Evolutionary conservation across 2,113 vertebrate species (phyloP).

Genomic region (Stercorarius parasiticus): DNA sequence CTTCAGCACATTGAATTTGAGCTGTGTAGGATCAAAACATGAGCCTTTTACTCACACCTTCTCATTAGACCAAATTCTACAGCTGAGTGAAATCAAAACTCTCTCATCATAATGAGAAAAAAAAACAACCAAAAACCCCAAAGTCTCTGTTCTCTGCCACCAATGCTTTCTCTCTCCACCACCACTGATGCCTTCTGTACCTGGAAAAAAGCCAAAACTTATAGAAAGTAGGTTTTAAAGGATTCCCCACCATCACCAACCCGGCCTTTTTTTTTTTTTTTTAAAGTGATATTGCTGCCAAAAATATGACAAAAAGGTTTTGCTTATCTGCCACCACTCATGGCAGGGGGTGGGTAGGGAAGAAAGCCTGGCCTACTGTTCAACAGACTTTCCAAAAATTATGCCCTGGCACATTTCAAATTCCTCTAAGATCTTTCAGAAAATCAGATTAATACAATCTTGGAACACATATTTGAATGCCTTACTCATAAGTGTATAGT

Average conservation of each 20-base stretch:
- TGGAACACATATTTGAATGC: background rate
- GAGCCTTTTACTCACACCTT: background rate
- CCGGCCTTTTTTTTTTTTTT: background rate
- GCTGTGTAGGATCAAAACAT: background rate
- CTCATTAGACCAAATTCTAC: background rate
- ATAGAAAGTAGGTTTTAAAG: background rate
- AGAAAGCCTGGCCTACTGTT: background rate
- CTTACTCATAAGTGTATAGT: background rate
- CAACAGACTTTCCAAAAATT: background rate
- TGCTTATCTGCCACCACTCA: background rate
- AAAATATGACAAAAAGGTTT: background rate
- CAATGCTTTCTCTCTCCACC: background rate
- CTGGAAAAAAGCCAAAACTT: background rate
- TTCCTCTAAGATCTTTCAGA: background rate
- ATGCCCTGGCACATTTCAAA: background rate
- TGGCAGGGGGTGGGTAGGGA: too few species aligned
- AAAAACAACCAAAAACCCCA: rapidly evolving
- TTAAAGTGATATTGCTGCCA: background rate
- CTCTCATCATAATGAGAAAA: background rate
- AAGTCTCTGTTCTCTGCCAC: background rate
- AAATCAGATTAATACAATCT: background rate
- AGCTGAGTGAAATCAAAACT: background rate
- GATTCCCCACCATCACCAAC: rapidly evolving
- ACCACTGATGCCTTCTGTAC: background rate
- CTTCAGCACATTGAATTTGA: background rate